phyloP scores from a whole-genome alignment of 1,140 invertebrate species.

The Aethina tumida region DNA sequence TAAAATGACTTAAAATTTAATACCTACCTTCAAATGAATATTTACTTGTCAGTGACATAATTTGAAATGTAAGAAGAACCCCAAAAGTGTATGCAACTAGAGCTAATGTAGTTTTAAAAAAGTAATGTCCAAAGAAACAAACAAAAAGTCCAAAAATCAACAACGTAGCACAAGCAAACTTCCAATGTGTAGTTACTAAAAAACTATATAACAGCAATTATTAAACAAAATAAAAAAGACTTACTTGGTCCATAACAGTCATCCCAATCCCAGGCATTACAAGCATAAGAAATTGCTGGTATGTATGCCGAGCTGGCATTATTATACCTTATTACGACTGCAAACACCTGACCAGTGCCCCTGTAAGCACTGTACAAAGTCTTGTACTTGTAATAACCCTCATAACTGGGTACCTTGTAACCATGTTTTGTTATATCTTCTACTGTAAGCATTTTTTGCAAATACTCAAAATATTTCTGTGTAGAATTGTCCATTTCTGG shows the following conservation, averaged over 20 bases:
- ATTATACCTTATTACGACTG: slow-evolving; percentile 44
- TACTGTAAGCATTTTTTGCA: slow-evolving; percentile 52
- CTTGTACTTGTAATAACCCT: slow-evolving; percentile 12
- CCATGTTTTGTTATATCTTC: slow-evolving; percentile 45
- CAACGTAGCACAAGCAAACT: slow-evolving; percentile 38
- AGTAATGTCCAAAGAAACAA: slow-evolving; percentile 50
- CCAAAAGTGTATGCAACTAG: slow-evolving; percentile 40
- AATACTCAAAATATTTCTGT: slow-evolving; percentile 49
- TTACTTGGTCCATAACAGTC: slow-evolving; percentile 42
- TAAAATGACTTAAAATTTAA: too few relatives aligned
- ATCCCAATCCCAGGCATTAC: slow-evolving; percentile 37
- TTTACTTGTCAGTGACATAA: slow-evolving; percentile 23
- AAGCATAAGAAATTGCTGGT: slow-evolving; percentile 55
- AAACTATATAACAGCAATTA: slow-evolving; percentile 11
- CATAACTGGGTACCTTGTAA: slow-evolving; percentile 37
- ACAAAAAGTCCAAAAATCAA: slow-evolving; percentile 49
- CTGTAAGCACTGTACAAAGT: slow-evolving; percentile 46
- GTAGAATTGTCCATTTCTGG: slow-evolving; percentile 44
- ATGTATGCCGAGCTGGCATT: slow-evolving; percentile 51
- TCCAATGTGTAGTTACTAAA: slow-evolving; percentile 39
- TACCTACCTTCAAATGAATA: slow-evolving; percentile 22
- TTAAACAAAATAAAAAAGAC: slow-evolving; percentile 13
- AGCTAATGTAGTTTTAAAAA: slow-evolving; percentile 52
- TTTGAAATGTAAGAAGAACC: slow-evolving; percentile 39
- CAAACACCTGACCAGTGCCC: slow-evolving; percentile 53